phyloP scores from a whole-genome alignment of 2,888 invertebrate genomes.

The Drosophila pegasa region DNA sequence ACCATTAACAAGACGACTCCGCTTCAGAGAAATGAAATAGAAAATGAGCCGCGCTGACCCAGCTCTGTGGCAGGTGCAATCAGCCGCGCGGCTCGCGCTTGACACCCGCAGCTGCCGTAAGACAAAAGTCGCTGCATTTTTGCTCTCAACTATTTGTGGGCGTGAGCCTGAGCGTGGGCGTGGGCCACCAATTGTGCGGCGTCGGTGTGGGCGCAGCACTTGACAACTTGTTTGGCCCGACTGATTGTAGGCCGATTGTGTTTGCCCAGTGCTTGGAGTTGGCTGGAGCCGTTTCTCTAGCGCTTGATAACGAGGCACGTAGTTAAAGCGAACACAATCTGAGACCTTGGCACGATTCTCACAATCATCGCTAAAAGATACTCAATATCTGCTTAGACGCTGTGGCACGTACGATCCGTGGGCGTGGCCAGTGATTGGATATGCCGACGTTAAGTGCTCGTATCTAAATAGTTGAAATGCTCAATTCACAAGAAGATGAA shows the following conservation, averaged over 20 bases:
- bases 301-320: conserved; percentile 69
- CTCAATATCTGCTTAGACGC: conserved; percentile 40
- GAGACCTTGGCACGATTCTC: conserved; percentile 78
- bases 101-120: conserved; percentile 21
- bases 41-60: conserved; percentile 25
- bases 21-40: conserved; percentile 14
- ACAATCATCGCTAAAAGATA: conserved; percentile 33
- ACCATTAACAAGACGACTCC: conserved; percentile 50
- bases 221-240: conserved; percentile 61
- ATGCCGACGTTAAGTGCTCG: conserved; percentile 8
- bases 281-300: conserved; percentile 22
- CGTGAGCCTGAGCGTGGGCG: conserved; percentile 14
- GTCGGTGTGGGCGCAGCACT: conserved; percentile 28
- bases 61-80: conserved; percentile 36
- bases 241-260: conserved; percentile 62
- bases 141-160: conserved; percentile 30
- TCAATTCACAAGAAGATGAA: conserved; percentile 18
- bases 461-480: conserved; percentile 17
- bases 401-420: conserved; percentile 60
- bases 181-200: conserved; percentile 45
- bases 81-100: conserved; percentile 7
- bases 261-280: conserved; percentile 20
- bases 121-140: conserved; percentile 42
- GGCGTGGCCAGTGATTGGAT: conserved; percentile 32
- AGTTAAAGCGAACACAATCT: conserved; percentile 70